Evolutionary conservation across 2,888 invertebrate species (phyloP).

Genomic region (Brachypalpus laphriformis): DNA sequence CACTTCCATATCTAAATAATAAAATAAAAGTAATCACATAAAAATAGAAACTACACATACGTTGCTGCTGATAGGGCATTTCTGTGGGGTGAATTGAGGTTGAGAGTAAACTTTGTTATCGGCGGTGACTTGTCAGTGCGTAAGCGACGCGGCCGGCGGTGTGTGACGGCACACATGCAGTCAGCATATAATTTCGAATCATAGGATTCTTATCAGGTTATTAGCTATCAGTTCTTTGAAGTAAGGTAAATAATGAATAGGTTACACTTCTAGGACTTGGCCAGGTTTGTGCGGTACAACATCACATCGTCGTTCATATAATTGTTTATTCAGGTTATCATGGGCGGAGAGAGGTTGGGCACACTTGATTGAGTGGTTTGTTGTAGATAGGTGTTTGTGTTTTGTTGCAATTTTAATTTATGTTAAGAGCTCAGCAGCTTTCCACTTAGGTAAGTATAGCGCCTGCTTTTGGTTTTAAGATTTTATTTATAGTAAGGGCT

Average conservation of each 20-base stretch:
- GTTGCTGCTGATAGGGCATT: neutral
- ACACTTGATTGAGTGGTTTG: conserved; percentile 38
- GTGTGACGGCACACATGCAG: conserved; percentile 7
- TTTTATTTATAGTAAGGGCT: too few species aligned
- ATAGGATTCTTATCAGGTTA: conserved; percentile 23
- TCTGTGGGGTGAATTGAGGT: conserved; percentile 30
- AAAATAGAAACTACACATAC: conserved; percentile 32
- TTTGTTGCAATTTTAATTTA: neutral
- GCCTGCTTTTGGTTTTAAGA: too few species aligned
- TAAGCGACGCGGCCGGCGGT: neutral
- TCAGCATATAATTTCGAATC: conserved; percentile 11
- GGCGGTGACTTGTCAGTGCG: conserved; percentile 21
- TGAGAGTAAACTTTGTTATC: conserved; percentile 35
- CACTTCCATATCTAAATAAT: neutral
- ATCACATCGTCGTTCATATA: neutral
- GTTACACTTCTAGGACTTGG: neutral
- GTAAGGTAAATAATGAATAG: conserved; percentile 33
- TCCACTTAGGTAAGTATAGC: too few species aligned
- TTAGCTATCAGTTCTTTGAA: conserved; percentile 22
- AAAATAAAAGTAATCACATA: conserved; percentile 17
- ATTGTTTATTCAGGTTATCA: conserved; percentile 47
- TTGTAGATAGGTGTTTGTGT: neutral
- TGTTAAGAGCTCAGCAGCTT: neutral
- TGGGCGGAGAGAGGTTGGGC: conserved; percentile 16
- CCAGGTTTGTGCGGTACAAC: neutral